Conservation (phyloP, 2,888 invertebrate species). For the Hirtodrosophila duncani region DNA sequence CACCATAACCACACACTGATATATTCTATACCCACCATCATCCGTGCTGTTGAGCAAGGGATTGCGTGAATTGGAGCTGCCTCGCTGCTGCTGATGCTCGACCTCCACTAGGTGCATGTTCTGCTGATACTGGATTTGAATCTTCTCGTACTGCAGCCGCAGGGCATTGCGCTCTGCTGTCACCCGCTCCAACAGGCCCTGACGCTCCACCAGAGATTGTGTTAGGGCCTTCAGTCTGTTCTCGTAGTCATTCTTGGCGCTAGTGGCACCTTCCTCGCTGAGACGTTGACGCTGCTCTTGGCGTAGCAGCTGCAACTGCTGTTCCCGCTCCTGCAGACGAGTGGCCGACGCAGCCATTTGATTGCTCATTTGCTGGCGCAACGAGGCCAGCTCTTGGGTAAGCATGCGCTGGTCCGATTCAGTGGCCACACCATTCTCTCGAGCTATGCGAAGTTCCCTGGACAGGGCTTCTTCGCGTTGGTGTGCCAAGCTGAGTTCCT, state of each 20-base stretch:
- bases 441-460: constrained; percentile 74
- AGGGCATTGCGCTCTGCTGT: constrained; percentile 92
- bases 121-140: constrained; percentile 81
- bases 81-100: constrained; percentile 40
- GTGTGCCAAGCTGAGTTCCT: constrained; percentile 44
- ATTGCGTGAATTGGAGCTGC: constrained; percentile 32
- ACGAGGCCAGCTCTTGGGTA: constrained; percentile 75
- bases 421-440: constrained; percentile 78
- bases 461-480: constrained; percentile 53
- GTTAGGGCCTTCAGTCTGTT: constrained; percentile 83
- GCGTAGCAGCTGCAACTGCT: constrained; percentile 69
- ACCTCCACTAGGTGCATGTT: constrained; percentile 76
- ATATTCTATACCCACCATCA: constrained; percentile 79
- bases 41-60: constrained; percentile 83
- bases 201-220: constrained; percentile 90
- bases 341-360: constrained; percentile 69
- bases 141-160: constrained; percentile 86
- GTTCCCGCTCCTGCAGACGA: constrained; percentile 67
- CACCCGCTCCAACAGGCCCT: constrained; percentile 89
- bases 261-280: constrained; percentile 59
- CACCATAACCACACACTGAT: background rate
- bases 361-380: constrained; percentile 77
- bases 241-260: constrained; percentile 51
- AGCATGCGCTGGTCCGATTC: constrained; percentile 76
- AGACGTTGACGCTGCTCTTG: constrained; percentile 39